phyloP scores from a whole-genome alignment of 2,113 vertebrate species.

The Chaetodon trifascialis region DNA sequence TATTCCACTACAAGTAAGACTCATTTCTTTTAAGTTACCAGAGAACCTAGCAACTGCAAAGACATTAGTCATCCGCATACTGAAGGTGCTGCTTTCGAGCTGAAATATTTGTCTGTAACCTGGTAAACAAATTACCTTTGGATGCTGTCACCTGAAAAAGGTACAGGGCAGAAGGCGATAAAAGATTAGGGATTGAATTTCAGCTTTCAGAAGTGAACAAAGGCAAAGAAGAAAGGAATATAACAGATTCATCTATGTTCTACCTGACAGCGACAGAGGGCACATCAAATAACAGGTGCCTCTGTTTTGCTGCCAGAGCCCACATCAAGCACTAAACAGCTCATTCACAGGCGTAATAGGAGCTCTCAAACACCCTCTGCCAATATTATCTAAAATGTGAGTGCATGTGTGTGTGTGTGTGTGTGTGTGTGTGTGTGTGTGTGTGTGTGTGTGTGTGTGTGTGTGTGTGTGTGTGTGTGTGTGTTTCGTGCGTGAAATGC shows the following conservation, averaged over 20 bases:
- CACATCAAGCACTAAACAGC: conserved; percentile 72
- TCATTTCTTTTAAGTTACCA: neutral
- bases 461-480: conserved; percentile 18
- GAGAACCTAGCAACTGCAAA: conserved; percentile 2
- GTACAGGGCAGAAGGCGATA: conserved; percentile 32
- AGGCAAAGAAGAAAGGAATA: conserved; percentile 62
- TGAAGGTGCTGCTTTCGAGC: conserved; percentile 1
- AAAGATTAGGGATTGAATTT: conserved; percentile 52
- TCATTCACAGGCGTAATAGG: conserved; percentile 71
- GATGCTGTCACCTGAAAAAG: conserved; percentile 30
- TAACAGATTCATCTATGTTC: conserved; percentile 56
- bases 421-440: conserved; percentile 23
- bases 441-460: conserved; percentile 30
- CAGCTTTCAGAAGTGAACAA: conserved; percentile 56
- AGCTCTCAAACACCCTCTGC: conserved; percentile 68
- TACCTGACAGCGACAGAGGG: conserved; percentile 67
- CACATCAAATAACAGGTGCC: conserved; percentile 71
- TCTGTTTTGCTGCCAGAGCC: conserved; percentile 68
- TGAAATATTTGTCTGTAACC: conserved; percentile 20
- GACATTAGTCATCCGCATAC: neutral
- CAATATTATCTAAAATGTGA: conserved; percentile 59
- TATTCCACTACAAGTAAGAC: conserved; percentile 1
- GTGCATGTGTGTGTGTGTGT: conserved; percentile 40
- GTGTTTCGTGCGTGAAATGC: conserved; percentile 25
- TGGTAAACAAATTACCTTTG: conserved; percentile 65